phyloP scores from a whole-genome alignment of 2,113 vertebrate species.

The Typhlomys cinereus region DNA sequence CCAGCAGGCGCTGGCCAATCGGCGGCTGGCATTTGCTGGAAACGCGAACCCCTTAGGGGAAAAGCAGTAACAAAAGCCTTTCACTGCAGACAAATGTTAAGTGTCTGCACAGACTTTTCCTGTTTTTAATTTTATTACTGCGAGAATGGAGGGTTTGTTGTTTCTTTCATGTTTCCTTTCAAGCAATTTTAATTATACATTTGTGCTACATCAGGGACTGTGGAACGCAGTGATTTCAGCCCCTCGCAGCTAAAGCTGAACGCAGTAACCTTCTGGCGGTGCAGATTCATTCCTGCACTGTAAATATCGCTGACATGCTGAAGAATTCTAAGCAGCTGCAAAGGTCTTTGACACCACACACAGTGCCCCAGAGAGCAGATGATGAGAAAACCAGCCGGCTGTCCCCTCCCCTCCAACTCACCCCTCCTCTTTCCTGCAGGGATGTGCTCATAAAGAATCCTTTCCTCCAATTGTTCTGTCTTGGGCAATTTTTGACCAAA shows the following conservation, averaged over 20 bases:
- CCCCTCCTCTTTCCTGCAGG: constrained; percentile 67
- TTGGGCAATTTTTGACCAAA: constrained; percentile 63
- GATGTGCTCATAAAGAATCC: constrained; percentile 39
- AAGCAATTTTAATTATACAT: constrained; percentile 87
- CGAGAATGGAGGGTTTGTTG: constrained; percentile 84
- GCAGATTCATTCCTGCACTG: constrained; percentile 78
- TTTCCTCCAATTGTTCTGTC: constrained; percentile 59
- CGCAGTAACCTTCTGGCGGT: constrained; percentile 80
- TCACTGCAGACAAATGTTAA: constrained; percentile 87
- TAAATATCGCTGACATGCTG: constrained; percentile 83
- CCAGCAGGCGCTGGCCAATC: constrained; percentile 76
- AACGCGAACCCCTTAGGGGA: constrained; percentile 83
- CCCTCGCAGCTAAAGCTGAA: constrained; percentile 78
- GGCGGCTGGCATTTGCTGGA: constrained; percentile 69
- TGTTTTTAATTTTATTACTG: constrained; percentile 88
- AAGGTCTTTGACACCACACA: constrained; percentile 81
- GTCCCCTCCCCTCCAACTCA: constrained; percentile 18
- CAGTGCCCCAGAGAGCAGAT: constrained; percentile 76
- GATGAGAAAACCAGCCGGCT: constrained; percentile 76
- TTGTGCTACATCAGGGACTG: constrained; percentile 84
- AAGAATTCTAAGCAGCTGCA: constrained; percentile 84
- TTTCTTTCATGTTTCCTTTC: constrained; percentile 88
- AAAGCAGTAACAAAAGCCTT: constrained; percentile 86
- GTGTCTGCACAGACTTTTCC: constrained; percentile 86
- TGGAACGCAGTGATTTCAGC: constrained; percentile 77